These are phyloP conservation scores for Holotrichia oblita DNA, from an alignment of 1,140 invertebrate species.

Conservation along the genomic window DNA sequence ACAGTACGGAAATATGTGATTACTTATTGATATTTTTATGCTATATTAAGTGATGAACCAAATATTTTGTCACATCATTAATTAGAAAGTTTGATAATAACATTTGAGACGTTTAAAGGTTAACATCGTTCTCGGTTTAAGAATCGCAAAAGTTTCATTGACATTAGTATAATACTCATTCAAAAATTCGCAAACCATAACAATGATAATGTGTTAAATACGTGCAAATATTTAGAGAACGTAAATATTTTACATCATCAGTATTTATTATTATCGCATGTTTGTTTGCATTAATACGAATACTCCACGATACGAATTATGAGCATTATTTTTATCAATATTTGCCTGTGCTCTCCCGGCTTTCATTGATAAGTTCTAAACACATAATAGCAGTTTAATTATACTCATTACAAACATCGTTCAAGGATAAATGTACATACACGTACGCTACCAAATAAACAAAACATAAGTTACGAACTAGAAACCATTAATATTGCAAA, in stretches of 20 bases:
- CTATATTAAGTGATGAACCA: too few relatives aligned
- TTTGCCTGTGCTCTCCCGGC: not conserved
- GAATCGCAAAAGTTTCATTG: not conserved
- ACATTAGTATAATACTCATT: not conserved
- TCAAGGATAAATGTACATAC: too few relatives aligned
- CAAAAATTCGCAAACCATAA: not conserved
- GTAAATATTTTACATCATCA: not conserved
- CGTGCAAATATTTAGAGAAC: not conserved
- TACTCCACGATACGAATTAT: not conserved
- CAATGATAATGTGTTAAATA: not conserved
- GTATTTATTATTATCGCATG: not conserved
- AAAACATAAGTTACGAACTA: too few relatives aligned
- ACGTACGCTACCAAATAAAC: too few relatives aligned
- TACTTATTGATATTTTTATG: too few relatives aligned
- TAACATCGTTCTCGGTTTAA: too few relatives aligned
- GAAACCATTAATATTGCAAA: too few relatives aligned
- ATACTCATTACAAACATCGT: too few relatives aligned
- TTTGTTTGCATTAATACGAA: not conserved
- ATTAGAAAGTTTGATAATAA: too few relatives aligned
- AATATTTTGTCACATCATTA: too few relatives aligned
- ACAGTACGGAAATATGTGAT: too few relatives aligned
- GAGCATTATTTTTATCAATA: slow-evolving; percentile 1
- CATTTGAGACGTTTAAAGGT: too few relatives aligned
- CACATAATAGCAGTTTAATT: not conserved
- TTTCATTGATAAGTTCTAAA: not conserved